Percentiles rank a stretch among this genome's conserved stretches.
phyloP scores from a whole-genome alignment of 2,113 vertebrate species.

The Murina feae region DNA sequence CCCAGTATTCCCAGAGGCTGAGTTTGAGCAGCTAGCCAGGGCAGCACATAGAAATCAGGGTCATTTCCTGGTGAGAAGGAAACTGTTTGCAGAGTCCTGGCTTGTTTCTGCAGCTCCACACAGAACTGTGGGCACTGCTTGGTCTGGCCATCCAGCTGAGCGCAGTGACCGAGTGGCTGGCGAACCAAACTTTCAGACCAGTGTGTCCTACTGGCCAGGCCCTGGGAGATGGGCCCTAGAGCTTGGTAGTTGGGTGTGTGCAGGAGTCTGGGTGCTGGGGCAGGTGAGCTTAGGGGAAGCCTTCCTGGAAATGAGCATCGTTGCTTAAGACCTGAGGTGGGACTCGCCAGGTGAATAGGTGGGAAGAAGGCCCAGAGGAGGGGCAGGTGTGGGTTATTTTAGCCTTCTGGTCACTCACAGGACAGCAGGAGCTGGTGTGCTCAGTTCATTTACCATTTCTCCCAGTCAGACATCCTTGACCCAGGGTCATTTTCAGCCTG shows the following conservation, averaged over 20 bases:
- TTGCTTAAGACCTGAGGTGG: background rate
- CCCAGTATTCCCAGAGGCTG: fast-evolving
- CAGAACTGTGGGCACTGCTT: background rate
- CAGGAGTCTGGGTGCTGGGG: background rate
- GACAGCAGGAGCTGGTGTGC: fast-evolving
- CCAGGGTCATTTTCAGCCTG: too few species aligned
- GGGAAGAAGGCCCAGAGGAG: background rate
- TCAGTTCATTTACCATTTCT: fast-evolving
- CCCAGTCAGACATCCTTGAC: fast-evolving
- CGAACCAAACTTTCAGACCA: background rate
- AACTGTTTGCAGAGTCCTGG: too few species aligned
- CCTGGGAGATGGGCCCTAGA: background rate
- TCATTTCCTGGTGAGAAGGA: background rate
- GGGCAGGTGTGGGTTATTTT: background rate
- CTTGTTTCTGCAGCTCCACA: background rate
- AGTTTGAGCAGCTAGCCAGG: background rate
- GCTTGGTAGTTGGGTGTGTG: background rate
- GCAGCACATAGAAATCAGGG: fast-evolving
- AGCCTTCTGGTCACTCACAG: too few species aligned
- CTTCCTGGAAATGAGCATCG: fast-evolving
- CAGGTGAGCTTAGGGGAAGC: background rate
- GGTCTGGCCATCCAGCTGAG: background rate
- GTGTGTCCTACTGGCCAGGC: background rate
- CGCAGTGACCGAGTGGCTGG: background rate
- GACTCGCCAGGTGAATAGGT: background rate